Evolutionary conservation across 2,888 invertebrate species (phyloP).

Genomic region (Neoitamus cyanurus): DNA sequence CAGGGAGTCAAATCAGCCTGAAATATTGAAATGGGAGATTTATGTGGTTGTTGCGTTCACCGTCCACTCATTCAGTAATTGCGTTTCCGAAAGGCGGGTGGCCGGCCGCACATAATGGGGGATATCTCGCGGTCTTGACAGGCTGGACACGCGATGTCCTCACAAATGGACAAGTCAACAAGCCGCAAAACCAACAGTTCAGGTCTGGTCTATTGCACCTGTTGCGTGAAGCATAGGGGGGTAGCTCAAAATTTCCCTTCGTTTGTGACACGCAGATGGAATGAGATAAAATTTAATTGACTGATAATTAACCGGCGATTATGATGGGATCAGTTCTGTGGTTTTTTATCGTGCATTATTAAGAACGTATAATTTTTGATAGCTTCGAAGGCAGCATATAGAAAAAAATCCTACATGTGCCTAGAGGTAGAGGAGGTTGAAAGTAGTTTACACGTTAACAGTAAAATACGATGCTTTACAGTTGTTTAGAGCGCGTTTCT

Average conservation of each 20-base stretch:
- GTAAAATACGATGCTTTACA: no score
- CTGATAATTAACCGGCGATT: constrained; percentile 16
- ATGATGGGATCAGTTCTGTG: background rate
- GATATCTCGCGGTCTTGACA: background rate
- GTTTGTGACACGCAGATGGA: constrained; percentile 8
- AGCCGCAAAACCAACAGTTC: constrained; percentile 30
- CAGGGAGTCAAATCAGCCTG: background rate
- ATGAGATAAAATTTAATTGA: constrained; percentile 24
- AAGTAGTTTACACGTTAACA: no score
- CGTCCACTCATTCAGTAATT: background rate
- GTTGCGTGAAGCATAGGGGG: background rate
- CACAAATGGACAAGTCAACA: constrained; percentile 33
- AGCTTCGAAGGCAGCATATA: background rate
- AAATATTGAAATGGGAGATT: constrained; percentile 28
- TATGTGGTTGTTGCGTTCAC: background rate
- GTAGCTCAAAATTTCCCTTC: background rate
- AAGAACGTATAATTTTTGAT: no score
- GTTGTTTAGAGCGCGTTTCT: no score
- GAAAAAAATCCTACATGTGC: no score
- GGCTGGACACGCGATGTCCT: constrained; percentile 7
- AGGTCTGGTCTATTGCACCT: constrained; percentile 17
- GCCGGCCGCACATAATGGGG: background rate
- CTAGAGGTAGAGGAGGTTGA: no score
- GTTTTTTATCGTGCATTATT: background rate
- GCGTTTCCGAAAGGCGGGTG: background rate